A percentile compares a stretch with the other conserved stretches of the same genome.
Conservation (phyloP, 2,113 vertebrate genomes). For the Grantiella picta region DNA sequence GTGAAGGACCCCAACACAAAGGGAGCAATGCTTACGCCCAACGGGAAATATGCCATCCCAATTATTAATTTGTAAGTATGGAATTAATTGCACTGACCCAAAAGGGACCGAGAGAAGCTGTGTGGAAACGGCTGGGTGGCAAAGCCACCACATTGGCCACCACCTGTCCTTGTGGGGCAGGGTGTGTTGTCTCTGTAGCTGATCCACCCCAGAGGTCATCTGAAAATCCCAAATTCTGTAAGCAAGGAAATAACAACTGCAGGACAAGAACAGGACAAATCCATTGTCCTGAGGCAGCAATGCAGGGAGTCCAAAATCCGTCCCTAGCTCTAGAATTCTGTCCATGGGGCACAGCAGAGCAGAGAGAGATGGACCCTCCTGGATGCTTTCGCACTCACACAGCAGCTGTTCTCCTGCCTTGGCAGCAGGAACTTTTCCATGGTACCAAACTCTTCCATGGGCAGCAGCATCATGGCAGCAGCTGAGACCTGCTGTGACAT, state of each 20-base stretch:
- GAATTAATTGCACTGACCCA: neutral
- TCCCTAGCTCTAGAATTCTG: too few species aligned
- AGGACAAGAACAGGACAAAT: neutral
- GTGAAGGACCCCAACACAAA: conserved; percentile 92
- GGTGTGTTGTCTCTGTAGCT: too few species aligned
- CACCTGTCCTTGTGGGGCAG: neutral
- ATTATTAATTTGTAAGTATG: conserved; percentile 89
- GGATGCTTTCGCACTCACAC: neutral
- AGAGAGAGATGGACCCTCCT: neutral
- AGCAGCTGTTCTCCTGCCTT: neutral
- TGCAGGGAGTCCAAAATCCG: neutral
- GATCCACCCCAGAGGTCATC: neutral
- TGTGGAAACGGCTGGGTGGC: neutral
- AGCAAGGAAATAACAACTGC: neutral
- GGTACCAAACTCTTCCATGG: neutral
- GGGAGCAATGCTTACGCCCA: conserved; percentile 93
- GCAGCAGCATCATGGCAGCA: neutral
- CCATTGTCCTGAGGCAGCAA: neutral
- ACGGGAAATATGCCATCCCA: conserved; percentile 88
- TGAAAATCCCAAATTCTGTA: neutral
- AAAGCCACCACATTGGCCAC: neutral
- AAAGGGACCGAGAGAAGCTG: neutral
- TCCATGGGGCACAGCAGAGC: neutral
- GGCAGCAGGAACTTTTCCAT: neutral
- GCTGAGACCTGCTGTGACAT: neutral